Evolutionary conservation across 2,797 vertebrate genomes (phyloP), one percentile per base, ranked within the genome.

Genomic region (Chaenodraco wilsoni): DNA sequence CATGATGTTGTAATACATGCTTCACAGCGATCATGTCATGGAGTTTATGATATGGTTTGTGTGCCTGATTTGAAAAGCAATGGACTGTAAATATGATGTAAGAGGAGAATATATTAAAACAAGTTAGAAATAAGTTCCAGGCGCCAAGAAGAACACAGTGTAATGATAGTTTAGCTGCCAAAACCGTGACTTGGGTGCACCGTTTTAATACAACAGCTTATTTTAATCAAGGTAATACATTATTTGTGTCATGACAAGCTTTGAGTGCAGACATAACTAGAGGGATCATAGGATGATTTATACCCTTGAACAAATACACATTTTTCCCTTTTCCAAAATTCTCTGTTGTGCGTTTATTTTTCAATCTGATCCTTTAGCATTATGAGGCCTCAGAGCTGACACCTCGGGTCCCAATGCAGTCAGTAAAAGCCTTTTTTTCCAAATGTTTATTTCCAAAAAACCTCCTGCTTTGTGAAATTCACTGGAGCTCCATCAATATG

Each of bases 271-370:
- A 46, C n/a, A 15, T 43, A 79, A 72, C 43, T 41, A 72, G 21
- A 55, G 43, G 52, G 31, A 66, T 60, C 66, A 45, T 14, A 41
- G 1, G 21, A 41, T 60, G 64, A 48, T 76, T 82, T 79, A 77
- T 52, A 65, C 6, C 3, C 72, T 46, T n/a, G 45, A 31, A 58
- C 5, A 51, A 68, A 37, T 51, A 69, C 4, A 4, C 0, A 12
- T 31, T 41, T 59, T 62, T 27, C 9, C 46, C 10, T 60, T 10
- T 56, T 68, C 16, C 64, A n/a, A 60, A 79, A 72, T 58, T 16
- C 49, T 69, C 71, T 57, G 45, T 10, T 37, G 70, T 46, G 50
- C n/a, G 17, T 73, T 80, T 78, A 17, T 73, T 68, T 74, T 82
- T 66, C 52, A 67, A 7, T 57, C 65, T 3, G 17, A 72, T 44